Evolutionary conservation across 1,140 invertebrate species (phyloP).

Genomic region (Brachionus plicatilis): DNA sequence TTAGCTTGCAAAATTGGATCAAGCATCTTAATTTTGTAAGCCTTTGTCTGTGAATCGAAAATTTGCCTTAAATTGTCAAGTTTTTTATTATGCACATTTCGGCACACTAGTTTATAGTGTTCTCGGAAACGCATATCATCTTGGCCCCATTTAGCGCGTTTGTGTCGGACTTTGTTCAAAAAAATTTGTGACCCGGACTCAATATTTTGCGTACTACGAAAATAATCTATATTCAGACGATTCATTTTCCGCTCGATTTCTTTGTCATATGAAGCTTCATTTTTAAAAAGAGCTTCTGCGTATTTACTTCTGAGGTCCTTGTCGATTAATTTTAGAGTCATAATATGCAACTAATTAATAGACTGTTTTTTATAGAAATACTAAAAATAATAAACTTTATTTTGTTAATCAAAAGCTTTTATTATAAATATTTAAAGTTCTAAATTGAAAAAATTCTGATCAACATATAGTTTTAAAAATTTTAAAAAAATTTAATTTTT

Average conservation of each 20-base stretch:
- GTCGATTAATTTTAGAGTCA: constrained; percentile 32
- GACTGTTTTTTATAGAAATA: background rate
- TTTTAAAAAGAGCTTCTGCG: constrained; percentile 31
- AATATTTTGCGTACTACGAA: background rate
- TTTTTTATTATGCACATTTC: constrained; percentile 35
- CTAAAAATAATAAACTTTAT: background rate
- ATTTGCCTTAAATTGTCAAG: constrained; percentile 11
- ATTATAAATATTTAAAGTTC: background rate
- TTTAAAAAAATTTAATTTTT: background rate
- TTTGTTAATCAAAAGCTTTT: background rate
- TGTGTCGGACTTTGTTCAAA: constrained; percentile 12
- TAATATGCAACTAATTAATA: background rate
- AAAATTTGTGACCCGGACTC: constrained; percentile 31
- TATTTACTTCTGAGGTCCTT: constrained; percentile 37
- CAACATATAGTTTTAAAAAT: background rate
- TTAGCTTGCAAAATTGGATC: background rate
- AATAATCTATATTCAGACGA: background rate
- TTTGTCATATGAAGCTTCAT: constrained; percentile 32
- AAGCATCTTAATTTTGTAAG: background rate
- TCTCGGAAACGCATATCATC: constrained; percentile 32
- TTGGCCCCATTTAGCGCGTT: constrained; percentile 21
- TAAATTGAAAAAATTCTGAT: background rate
- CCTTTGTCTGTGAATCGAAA: background rate
- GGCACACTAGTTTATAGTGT: constrained; percentile 11
- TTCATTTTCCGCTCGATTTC: constrained; percentile 20